These are phyloP conservation scores for Cettia cetti DNA, from an alignment of 2,113 vertebrate genomes.

Conservation along the genomic window DNA sequence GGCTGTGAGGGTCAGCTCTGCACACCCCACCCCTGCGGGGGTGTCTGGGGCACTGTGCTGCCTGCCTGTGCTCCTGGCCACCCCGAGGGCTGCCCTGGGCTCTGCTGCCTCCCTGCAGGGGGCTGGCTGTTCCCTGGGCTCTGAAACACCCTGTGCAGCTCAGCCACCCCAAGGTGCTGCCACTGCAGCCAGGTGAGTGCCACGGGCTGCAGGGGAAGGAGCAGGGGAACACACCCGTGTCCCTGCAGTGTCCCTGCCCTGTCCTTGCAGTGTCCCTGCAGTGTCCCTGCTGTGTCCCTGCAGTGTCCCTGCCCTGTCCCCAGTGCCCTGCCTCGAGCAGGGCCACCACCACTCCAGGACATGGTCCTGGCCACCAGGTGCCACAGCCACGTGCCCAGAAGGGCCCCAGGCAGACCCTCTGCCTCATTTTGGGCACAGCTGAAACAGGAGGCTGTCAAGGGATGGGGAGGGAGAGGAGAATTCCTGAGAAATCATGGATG, in stretches of 20 bases:
- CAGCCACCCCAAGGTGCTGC: background rate
- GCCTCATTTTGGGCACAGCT: background rate
- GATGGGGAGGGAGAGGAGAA: background rate
- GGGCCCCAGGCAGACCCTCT: background rate
- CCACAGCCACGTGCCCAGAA: no score
- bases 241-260: accelerated
- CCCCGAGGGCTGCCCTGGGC: background rate
- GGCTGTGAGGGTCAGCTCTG: background rate
- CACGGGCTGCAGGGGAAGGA: background rate
- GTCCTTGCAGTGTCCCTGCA: background rate
- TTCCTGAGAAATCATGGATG: background rate
- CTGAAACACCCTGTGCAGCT: background rate
- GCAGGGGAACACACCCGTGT: background rate
- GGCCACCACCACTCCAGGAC: background rate
- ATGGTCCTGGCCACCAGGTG: background rate
- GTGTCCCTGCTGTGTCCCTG: no score
- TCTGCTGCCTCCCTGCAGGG: background rate
- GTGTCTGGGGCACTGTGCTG: background rate
- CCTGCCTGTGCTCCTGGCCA: background rate
- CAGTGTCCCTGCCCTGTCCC: accelerated
- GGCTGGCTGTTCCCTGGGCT: background rate
- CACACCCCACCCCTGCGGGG: background rate
- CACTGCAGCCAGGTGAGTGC: background rate
- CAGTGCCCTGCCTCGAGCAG: background rate
- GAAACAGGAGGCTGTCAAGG: background rate